Evolutionary conservation across 2,888 invertebrate genomes (phyloP).

Genomic region (Andrena bicolor): DNA sequence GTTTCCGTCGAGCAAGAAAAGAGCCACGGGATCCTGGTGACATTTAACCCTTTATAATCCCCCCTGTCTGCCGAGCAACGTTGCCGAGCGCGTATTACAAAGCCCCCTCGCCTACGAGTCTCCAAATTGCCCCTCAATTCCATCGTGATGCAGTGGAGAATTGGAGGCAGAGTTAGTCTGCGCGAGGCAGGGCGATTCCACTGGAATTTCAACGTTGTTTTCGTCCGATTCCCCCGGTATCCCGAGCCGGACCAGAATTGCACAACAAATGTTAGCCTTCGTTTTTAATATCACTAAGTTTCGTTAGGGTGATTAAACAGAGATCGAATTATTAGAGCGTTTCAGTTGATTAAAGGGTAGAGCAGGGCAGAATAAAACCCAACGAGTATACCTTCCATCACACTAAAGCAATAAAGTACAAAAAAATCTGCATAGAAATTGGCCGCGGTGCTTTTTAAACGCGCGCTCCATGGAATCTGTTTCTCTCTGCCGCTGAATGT

Average conservation of each 20-base stretch:
- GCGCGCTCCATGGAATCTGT: conserved; percentile 11
- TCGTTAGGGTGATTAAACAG: neutral
- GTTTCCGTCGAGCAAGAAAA: conserved; percentile 51
- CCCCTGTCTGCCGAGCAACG: neutral
- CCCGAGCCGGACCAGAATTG: too few species aligned
- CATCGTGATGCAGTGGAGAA: neutral
- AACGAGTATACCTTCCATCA: neutral
- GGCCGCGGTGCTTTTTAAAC: neutral
- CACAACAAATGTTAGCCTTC: too few species aligned
- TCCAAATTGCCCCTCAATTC: neutral
- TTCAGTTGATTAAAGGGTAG: neutral
- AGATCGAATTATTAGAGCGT: neutral
- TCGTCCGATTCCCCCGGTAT: neutral
- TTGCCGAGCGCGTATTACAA: neutral
- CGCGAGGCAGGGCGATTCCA: neutral
- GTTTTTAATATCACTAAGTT: too few species aligned
- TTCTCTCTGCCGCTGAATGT: neutral
- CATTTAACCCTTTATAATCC: conserved; percentile 38
- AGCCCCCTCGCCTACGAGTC: neutral
- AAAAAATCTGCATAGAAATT: conserved; percentile 13
- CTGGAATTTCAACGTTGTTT: neutral
- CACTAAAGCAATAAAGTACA: neutral
- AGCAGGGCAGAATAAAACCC: neutral
- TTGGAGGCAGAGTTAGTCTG: neutral
- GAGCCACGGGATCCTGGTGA: conserved; percentile 17